Base-by-base conservation (phyloP, 2,797 vertebrate species). In the Neostethus bicornis region DNA sequence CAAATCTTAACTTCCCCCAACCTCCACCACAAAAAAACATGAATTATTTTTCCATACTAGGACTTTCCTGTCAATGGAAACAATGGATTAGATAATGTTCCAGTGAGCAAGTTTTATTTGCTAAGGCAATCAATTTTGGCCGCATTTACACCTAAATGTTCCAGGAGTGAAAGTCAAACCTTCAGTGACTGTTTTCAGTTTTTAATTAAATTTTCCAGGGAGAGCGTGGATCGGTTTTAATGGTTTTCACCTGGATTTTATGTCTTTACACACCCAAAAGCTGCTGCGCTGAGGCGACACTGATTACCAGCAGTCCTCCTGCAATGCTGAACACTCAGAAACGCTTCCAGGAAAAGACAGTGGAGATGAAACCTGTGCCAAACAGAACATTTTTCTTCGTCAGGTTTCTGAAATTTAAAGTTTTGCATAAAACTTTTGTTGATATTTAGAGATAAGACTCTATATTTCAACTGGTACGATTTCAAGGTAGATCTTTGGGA, bases 401-500 rank as follows among this genome's bases (percentile, higher is more conserved):
- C 20, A 16, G n/a, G 10, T 13, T 1, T 38, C 51, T 19, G 21
- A n/a, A 42, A 7, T 8, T 24, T 14, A 13, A 21, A 1, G 2
- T 2, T 6, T 26, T 26, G 6, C 5, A 7, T 26, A 4, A 29
- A 29, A 29, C 28, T 28, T 8, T 28, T 9, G 28, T 28, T 29
- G 8, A 29, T 10, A 5, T 29, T 2, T 29, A 29, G 25, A 26
- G 8, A 5, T 26, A 26, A 5, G 7, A 8, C 9, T 11, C 19
- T 5, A 34, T 21, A 28, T 26, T 7, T 7, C 6, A 6, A 3
- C 16, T n/a, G n/a, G n/a, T n/a, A n/a, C n/a, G 59, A 61, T 61
- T 57, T 71, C 53, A 21, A 58, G 69, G 70, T 66, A 81, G 75
- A 85, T 85, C 86, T 83, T 53, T 76, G 76, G 73, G 84, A 87